Base-by-base conservation (phyloP, 2,113 vertebrate genomes). In the Pelmatolapia mariae region DNA sequence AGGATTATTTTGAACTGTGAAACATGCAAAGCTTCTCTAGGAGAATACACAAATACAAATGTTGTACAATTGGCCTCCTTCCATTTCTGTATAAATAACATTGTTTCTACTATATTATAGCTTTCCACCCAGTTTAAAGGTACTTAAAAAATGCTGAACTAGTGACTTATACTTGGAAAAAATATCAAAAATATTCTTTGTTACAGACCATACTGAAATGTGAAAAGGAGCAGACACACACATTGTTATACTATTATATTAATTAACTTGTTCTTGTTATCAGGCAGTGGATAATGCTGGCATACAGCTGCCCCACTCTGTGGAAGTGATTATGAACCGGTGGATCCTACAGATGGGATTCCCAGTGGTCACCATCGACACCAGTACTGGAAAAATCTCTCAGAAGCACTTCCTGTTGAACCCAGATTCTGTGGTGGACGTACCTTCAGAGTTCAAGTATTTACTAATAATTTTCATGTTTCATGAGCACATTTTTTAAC, bases 311-410 rank as follows among this genome's bases (percentile, higher is more conserved):
- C 98, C 97, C 0, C 0, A 0, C 43, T 2, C 0, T 0, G 84
- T 99, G 87, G 80, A 93, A 2, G 3, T 81, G 6, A 98, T 99
- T 91, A 98, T 99, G 98, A 97, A 98, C 81, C 96, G 96, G 45
- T 99, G 98, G 98, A 97, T 93, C 1, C 96, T 98, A 36, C 98
- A 99, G 94, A 99, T 99, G 98, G 98, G 98, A 43, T 99, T 97
- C 91, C 98, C 98, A 0, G 78, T 98, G 84, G 90, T 99, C 83
- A 98, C 96, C 0, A 96, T 98, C 5, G 0, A 99, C 88, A 99
- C 97, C 5, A 0, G 0, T 2, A 95, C 10, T 0, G 98, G 98
- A 76, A 0, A 0, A 0, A 0, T 99, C 89, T 89, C 1, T 6
- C 98, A 99, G 95, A 6, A 93, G 10, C 98, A 99, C 93, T 99